Evolutionary conservation across 2,888 invertebrate genomes (phyloP), one percentile per base, ranked within the genome.

Genomic region (Rhingia campestris): DNA sequence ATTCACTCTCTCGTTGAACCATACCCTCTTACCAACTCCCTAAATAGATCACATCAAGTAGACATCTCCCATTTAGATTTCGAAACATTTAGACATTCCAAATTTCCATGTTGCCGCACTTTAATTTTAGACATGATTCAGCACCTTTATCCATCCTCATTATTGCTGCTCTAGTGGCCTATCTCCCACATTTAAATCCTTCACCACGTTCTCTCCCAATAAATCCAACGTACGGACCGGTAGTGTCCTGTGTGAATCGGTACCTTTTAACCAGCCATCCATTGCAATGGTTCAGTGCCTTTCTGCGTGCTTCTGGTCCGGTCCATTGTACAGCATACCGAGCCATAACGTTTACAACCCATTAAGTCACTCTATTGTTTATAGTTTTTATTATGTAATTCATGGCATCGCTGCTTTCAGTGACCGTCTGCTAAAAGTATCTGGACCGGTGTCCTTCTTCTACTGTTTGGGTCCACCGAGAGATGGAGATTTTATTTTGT

Each of bases 361-460:
- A 82, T 82, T 82, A 82, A 82, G 82, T 79, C 79, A 74, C 67
- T 79, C 73, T 63, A 82, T 82, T 82, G 82, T 82, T 82, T 82
- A 82, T 82, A 82, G 82, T 82, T 82, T 74, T 77, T 74, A 82
- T 82, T 79, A 73, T 69, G 82, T 64, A 63, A 73, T 74, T 73
- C 82, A 77, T 77, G 67, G 77, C 63, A 82, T 53, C 64, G 47
- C 14, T 58, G 41, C 54, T 54, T 37, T n/a, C 64, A 64, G 51
- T 59, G 76, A 76, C 76, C 66, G 66, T 76, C 66, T 81, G 66
- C 64, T 70, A 22, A 9, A 10, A 70, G 76, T 64, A 76, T 64
- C 33, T 33, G 59, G 32, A 59, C 30, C 47, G 22, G 10, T 9
- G 43, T 56, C 4, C 30, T 3, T 12, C 51, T 33, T 70, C 9